These are phyloP conservation scores for Erpetoichthys calabaricus DNA, from an alignment of 2,797 vertebrate species.

Conservation along the genomic window DNA sequence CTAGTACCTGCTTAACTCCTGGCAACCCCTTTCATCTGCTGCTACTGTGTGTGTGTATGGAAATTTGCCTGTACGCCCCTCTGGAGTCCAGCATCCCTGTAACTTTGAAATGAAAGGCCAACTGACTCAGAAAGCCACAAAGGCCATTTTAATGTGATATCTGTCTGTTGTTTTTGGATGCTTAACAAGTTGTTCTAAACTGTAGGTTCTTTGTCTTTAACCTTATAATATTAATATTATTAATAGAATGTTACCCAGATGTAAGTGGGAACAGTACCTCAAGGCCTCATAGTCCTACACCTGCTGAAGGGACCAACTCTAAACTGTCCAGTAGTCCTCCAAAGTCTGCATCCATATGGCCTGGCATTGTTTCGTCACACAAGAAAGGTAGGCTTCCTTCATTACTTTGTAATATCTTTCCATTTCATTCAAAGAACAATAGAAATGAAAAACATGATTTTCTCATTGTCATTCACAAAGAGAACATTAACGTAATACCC, in stretches of 20 bases:
- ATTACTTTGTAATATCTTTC: neutral
- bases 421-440: neutral
- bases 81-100: too few species aligned
- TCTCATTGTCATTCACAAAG: neutral
- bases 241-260: conserved; percentile 64
- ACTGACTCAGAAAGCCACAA: too few species aligned
- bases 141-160: too few species aligned
- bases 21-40: too few species aligned
- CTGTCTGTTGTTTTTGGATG: too few species aligned
- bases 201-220: too few species aligned
- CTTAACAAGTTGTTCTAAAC: too few species aligned
- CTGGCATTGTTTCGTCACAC: conserved; percentile 57
- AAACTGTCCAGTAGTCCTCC: conserved; percentile 78
- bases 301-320: conserved; percentile 52
- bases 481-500: too few species aligned
- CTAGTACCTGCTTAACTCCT: too few species aligned
- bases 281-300: conserved; percentile 53
- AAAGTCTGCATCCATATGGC: conserved; percentile 64
- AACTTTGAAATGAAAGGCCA: too few species aligned
- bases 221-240: neutral
- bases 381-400: conserved; percentile 70
- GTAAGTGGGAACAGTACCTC: conserved; percentile 63
- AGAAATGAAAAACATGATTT: neutral
- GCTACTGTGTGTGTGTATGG: too few species aligned
- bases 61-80: too few species aligned